Percentiles rank a stretch among this genome's conserved stretches.
Conservation (phyloP, 2,113 vertebrate genomes). For the Atlantisia rogersi region DNA sequence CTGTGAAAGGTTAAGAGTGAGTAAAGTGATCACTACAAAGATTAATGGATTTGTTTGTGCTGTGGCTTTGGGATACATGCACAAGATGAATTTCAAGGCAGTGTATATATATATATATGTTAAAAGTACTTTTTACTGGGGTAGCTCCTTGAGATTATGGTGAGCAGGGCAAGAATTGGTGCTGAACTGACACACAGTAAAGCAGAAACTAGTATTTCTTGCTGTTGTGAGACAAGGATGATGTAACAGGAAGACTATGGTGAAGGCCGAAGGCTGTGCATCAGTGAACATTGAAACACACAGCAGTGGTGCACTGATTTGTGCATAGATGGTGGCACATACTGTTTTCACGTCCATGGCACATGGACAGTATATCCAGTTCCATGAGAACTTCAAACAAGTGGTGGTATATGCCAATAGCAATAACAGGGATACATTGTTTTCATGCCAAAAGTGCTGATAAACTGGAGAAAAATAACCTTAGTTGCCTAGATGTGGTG, state of each 20-base stretch:
- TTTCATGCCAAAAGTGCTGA: background rate
- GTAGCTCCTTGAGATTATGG: background rate
- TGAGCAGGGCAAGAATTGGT: background rate
- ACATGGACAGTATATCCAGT: background rate
- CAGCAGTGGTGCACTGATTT: background rate
- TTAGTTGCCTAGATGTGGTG: background rate
- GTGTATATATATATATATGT: background rate
- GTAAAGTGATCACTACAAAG: background rate
- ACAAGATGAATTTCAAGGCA: background rate
- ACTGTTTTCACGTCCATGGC: background rate
- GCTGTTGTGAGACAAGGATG: background rate
- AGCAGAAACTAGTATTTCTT: background rate
- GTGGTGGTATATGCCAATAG: background rate
- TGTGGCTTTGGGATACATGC: background rate
- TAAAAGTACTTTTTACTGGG: background rate
- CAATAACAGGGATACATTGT: rapidly evolving
- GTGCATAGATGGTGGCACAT: background rate
- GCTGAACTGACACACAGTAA: background rate
- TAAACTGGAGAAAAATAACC: background rate
- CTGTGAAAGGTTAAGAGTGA: background rate
- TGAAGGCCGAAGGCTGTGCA: background rate
- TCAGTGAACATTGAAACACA: background rate
- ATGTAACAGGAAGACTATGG: rapidly evolving
- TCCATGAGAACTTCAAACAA: background rate
- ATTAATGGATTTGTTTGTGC: background rate